phyloP scores from a whole-genome alignment of 2,113 vertebrate genomes.

The Dipodomys stephensi region DNA sequence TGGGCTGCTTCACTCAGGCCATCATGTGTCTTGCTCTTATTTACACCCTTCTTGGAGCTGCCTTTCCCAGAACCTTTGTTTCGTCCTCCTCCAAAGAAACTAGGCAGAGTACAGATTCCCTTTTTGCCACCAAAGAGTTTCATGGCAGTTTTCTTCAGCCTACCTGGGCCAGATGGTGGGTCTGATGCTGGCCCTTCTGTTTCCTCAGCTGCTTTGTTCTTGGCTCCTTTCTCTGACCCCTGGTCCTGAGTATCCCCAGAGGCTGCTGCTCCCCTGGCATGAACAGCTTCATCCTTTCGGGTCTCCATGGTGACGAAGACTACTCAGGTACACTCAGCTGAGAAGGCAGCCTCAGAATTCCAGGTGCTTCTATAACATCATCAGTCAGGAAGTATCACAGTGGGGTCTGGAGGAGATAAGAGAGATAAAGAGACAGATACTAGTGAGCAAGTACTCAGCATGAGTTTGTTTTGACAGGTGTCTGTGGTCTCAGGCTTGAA shows the following conservation, averaged over 20 bases:
- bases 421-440: conserved; percentile 52
- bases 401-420: conserved; percentile 73
- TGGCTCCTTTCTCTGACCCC: conserved; percentile 71
- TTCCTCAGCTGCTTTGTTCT: conserved; percentile 75
- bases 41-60: conserved; percentile 90
- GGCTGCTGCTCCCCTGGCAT: conserved; percentile 49
- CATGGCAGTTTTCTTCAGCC: conserved; percentile 94
- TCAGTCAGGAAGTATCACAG: conserved; percentile 67
- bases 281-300: conserved; percentile 76
- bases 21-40: conserved; percentile 95
- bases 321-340: conserved; percentile 64
- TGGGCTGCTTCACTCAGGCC: conserved; percentile 87
- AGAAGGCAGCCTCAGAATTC: background rate
- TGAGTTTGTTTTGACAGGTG: conserved; percentile 62
- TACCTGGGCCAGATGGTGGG: conserved; percentile 85
- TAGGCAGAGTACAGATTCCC: conserved; percentile 95
- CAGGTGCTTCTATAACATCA: background rate
- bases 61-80: conserved; percentile 91
- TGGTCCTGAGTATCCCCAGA: conserved; percentile 66
- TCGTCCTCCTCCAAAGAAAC: conserved; percentile 92
- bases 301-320: conserved; percentile 88
- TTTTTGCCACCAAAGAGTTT: conserved; percentile 96
- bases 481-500: conserved; percentile 57
- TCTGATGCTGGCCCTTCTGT: conserved; percentile 74
- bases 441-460: background rate